Evolutionary conservation across 2,797 vertebrate genomes (phyloP).

Genomic region (Malacoraja senta): DNA sequence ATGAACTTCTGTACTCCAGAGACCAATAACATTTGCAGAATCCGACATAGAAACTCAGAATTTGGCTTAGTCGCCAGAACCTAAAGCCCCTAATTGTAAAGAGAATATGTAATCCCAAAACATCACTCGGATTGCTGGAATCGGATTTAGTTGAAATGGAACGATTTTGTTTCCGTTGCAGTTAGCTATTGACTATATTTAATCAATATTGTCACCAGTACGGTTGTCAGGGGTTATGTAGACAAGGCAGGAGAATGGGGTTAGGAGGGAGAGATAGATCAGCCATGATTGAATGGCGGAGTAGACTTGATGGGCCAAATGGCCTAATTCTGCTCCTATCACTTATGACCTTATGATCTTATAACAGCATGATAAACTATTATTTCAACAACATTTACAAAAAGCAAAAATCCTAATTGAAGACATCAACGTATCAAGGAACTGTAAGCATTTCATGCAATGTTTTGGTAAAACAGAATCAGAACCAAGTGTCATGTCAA

Average conservation of each 20-base stretch:
- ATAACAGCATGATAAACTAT: not conserved
- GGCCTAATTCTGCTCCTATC: too few species aligned
- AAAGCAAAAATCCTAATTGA: not conserved
- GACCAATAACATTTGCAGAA: not conserved
- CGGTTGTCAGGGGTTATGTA: too few species aligned
- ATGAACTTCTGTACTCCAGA: not conserved
- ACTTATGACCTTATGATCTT: not conserved
- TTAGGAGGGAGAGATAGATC: too few species aligned
- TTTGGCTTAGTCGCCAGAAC: constrained; percentile 16
- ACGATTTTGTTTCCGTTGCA: not conserved
- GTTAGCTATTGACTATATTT: not conserved
- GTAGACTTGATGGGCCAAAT: too few species aligned
- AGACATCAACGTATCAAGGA: not conserved
- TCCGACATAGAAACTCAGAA: constrained; percentile 1
- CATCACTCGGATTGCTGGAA: not conserved
- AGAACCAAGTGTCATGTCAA: not conserved
- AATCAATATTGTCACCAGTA: too few species aligned
- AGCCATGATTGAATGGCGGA: too few species aligned
- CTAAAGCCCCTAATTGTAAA: not conserved
- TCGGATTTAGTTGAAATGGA: not conserved
- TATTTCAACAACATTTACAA: not conserved
- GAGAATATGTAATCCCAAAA: not conserved
- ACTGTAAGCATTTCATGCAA: not conserved
- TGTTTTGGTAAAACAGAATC: not conserved
- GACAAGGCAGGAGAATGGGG: too few species aligned